Conservation (phyloP, 2,113 vertebrate genomes). For the Thomomys bottae region DNA sequence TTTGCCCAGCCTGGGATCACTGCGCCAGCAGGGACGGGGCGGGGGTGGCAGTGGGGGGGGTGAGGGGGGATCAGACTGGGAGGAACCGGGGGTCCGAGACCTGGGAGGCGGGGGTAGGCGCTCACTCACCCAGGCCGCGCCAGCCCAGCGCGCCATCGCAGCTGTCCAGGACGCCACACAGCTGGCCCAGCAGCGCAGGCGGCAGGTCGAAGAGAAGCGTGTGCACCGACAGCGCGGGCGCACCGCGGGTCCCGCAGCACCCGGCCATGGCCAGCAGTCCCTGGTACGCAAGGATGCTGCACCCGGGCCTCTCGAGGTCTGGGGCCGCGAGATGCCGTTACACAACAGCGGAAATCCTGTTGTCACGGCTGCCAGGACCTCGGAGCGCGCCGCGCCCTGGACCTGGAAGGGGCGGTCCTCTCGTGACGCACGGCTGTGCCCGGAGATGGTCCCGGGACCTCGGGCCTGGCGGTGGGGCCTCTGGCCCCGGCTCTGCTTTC, state of each 20-base stretch:
- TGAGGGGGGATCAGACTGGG: no score
- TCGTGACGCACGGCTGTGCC: constrained; percentile 44
- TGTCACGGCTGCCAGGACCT: not conserved
- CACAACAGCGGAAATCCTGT: constrained; percentile 73
- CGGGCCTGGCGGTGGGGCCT: rapidly evolving
- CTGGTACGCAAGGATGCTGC: not conserved
- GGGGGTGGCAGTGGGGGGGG: no score
- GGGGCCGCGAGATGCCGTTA: not conserved
- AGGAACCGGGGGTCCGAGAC: not conserved
- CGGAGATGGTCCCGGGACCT: not conserved
- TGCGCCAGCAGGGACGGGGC: not conserved
- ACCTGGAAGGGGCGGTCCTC: constrained; percentile 42
- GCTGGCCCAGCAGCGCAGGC: constrained; percentile 80
- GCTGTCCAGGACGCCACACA: constrained; percentile 87
- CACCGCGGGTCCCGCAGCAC: not conserved
- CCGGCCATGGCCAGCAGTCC: constrained; percentile 1
- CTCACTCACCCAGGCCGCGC: constrained; percentile 87
- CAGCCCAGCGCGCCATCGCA: constrained; percentile 85
- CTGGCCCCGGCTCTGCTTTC: not conserved
- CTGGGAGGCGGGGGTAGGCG: no score
- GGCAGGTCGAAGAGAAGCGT: constrained; percentile 85
- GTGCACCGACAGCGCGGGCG: constrained; percentile 63
- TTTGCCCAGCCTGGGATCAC: not conserved
- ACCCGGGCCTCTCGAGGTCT: not conserved
- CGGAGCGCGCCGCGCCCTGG: not conserved